phyloP scores from a whole-genome alignment of 2,113 vertebrate genomes.

The Chionodraco myersi region DNA sequence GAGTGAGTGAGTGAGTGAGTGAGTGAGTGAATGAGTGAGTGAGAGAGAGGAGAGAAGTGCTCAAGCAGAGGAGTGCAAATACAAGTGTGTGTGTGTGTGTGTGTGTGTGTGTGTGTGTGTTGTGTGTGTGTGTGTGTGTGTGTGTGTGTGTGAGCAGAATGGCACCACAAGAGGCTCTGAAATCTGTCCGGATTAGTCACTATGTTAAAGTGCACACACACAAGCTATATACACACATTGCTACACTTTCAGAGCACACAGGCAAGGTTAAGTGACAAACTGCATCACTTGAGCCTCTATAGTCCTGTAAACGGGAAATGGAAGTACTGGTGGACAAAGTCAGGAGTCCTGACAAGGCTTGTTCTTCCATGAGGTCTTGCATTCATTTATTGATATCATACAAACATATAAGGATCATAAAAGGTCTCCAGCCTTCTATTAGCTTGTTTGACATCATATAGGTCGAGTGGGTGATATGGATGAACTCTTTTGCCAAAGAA shows the following conservation, averaged over 20 bases:
- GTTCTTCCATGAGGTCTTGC: background rate
- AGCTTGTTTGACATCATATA: background rate
- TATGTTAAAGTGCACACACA: constrained; percentile 20
- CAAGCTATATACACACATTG: background rate
- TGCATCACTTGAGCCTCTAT: background rate
- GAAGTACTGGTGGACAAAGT: background rate
- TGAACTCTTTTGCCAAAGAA: background rate
- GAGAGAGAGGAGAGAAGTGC: constrained; percentile 8
- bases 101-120: constrained; percentile 2
- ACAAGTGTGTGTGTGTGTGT: constrained; percentile 10
- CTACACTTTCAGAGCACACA: background rate
- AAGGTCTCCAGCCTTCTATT: background rate
- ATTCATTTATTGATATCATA: constrained; percentile 6
- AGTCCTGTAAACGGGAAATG: background rate
- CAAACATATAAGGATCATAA: too few relatives aligned
- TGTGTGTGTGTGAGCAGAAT: constrained; percentile 18
- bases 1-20: background rate
- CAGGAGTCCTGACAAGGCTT: background rate
- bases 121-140: background rate
- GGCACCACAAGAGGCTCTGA: constrained; percentile 28
- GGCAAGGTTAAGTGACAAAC: constrained; percentile 40
- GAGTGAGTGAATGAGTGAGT: background rate
- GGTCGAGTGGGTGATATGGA: background rate
- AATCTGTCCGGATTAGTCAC: constrained; percentile 21
- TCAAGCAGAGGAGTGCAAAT: constrained; percentile 42